Evolutionary conservation across 2,113 vertebrate genomes (phyloP), one percentile per base, ranked within the genome.

Genomic region (Rhadina sibilatrix): DNA sequence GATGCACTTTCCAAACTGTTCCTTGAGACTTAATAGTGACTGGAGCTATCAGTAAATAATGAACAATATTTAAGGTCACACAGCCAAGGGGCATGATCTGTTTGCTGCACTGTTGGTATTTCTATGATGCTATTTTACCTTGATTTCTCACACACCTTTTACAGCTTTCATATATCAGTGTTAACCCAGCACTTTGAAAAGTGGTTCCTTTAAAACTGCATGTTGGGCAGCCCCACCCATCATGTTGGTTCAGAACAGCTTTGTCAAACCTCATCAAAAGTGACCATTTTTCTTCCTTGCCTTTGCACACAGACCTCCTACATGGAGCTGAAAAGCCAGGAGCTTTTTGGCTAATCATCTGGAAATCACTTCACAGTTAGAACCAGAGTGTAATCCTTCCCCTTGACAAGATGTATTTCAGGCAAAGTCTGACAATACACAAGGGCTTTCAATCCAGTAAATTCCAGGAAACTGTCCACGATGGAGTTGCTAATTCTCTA

Each of bases 141-240:
- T 76, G 6, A 12, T 71, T 66, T 89, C 80, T 83, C 35, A 60
- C 24, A 50, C 3, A 50, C 1, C 5, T 70, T 8, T 11, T 12
- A 22, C 19, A 70, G 19, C 5, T 87, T 65, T 40, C 21, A 52
- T 9, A 28, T 1, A 27, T 15, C 25, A 56, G 6, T 19, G 8
- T 11, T 35, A 70, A 6, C 5, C 37, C 1, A 15, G 30, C 16
- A 52, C 12, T 57, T 53, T 3, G 12, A 49, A 44, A 40, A 33
- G 11, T 10, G 1, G 1, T 30, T 70, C 57, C 6, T 74, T 61
- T 35, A 33, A 19, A 81, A 10, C 14, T 14, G 3, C 2, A 2
- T 19, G 5, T 49, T 21, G 7, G 20, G 46, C 27, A 81, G 12
- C 52, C 5, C 16, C 56, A 57, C 25, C 15, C 46, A 87, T 53